phyloP scores from a whole-genome alignment of 2,888 invertebrate genomes.

The Eristalis tenax region DNA sequence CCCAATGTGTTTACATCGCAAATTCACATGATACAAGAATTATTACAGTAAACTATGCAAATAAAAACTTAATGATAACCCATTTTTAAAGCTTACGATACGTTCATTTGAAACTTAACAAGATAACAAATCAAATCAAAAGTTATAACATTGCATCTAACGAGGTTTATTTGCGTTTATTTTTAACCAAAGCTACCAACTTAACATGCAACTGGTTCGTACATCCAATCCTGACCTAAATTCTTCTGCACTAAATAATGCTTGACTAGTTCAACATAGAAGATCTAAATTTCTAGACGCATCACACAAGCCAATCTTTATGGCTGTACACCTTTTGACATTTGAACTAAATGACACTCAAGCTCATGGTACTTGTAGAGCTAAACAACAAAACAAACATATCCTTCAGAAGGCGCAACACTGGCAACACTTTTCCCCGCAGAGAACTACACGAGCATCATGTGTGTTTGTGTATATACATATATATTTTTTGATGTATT shows the following conservation, averaged over 20 bases:
- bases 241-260: neutral
- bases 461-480: constrained; percentile 56
- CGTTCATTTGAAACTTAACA: too few species aligned
- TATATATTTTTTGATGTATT: constrained; percentile 67
- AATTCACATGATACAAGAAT: too few species aligned
- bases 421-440: constrained; percentile 59
- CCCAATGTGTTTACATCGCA: too few species aligned
- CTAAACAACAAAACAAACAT: neutral
- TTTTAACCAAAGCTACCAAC: neutral
- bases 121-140: too few species aligned
- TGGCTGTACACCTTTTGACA: constrained; percentile 13
- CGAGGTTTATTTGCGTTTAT: neutral
- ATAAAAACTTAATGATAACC: too few species aligned
- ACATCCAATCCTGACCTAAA: neutral
- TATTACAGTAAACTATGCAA: too few species aligned
- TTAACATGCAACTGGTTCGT: neutral
- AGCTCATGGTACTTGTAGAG: constrained; percentile 5
- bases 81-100: too few species aligned
- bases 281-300: neutral
- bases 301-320: neutral
- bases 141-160: too few species aligned
- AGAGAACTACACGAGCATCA: constrained; percentile 28
- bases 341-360: constrained; percentile 29
- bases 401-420: constrained; percentile 23
- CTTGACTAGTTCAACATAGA: neutral